A percentile compares a stretch with the other conserved stretches of the same genome.
Evolutionary conservation across 2,797 vertebrate species (phyloP).

Genomic region (Rhodeus uyekii): DNA sequence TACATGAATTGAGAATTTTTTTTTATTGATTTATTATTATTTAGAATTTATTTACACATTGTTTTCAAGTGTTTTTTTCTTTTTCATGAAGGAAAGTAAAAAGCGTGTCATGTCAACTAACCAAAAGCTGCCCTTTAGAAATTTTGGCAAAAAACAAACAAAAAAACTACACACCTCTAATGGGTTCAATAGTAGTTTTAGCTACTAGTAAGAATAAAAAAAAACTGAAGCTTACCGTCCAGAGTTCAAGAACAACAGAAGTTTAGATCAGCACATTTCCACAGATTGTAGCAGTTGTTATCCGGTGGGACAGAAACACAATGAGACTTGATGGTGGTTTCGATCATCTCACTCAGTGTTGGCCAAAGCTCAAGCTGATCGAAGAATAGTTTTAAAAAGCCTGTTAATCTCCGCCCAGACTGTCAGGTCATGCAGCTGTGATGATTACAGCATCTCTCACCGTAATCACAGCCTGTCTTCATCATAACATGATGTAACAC

Average conservation of each 20-base stretch:
- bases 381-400: slow-evolving; percentile 34
- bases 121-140: not conserved
- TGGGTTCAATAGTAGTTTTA: not conserved
- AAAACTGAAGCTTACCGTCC: slow-evolving; percentile 10
- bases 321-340: slow-evolving; percentile 13
- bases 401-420: slow-evolving; percentile 28
- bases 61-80: too few species aligned
- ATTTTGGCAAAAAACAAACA: too few species aligned
- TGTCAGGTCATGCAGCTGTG: slow-evolving; percentile 5
- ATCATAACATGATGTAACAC: not conserved
- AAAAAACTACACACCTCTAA: not conserved
- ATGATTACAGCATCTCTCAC: slow-evolving; percentile 22
- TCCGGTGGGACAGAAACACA: not conserved
- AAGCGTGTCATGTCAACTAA: not conserved
- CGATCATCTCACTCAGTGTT: slow-evolving; percentile 7
- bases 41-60: too few species aligned
- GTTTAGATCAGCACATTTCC: slow-evolving; percentile 22
- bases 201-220: not conserved
- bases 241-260: not conserved
- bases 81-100: not conserved
- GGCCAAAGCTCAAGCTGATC: slow-evolving; percentile 11
- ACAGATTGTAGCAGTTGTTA: slow-evolving; percentile 1
- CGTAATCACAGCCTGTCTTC: not conserved
- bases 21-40: too few species aligned
- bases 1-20: too few species aligned